Conservation (phyloP, 2,113 vertebrate species). For the Chaetodon auriga region DNA sequence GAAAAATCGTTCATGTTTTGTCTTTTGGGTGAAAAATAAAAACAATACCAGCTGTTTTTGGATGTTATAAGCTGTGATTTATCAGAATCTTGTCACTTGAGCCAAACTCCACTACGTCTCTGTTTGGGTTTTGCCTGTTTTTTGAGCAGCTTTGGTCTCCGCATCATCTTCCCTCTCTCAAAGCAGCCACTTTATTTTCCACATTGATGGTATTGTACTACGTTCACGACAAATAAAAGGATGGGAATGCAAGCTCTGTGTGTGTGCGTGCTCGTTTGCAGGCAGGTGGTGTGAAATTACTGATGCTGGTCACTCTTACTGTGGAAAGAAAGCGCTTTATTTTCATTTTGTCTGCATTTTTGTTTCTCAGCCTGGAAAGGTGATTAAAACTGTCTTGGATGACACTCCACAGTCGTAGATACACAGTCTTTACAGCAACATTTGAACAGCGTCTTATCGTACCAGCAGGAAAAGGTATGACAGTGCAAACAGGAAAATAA, state of each 20-base stretch:
- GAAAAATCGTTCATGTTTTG: not conserved
- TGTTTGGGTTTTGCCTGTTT: not conserved
- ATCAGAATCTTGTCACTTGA: not conserved
- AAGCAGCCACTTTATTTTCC: slow-evolving; percentile 27
- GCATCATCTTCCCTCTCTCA: slow-evolving; percentile 1
- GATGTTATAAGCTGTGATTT: slow-evolving; percentile 26
- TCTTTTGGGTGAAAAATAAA: not conserved
- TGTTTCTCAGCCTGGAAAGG: not conserved
- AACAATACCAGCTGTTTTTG: slow-evolving; percentile 24
- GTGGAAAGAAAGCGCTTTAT: not conserved
- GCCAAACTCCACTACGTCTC: too few relatives aligned
- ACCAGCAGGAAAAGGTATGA: not conserved
- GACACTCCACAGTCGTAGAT: not conserved
- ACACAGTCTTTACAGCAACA: not conserved
- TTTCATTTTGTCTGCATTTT: not conserved
- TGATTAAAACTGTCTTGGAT: not conserved
- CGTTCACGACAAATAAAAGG: slow-evolving; percentile 75
- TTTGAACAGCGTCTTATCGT: not conserved
- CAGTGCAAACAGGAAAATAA: not conserved
- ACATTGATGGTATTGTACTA: slow-evolving; percentile 73
- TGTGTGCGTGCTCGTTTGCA: not conserved
- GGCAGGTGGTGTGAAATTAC: not conserved
- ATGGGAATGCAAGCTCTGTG: slow-evolving; percentile 65
- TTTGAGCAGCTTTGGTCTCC: not conserved
- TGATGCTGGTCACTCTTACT: not conserved